Evolutionary conservation across 1,140 invertebrate genomes (phyloP).

Genomic region (Chironomus striatipennis): DNA sequence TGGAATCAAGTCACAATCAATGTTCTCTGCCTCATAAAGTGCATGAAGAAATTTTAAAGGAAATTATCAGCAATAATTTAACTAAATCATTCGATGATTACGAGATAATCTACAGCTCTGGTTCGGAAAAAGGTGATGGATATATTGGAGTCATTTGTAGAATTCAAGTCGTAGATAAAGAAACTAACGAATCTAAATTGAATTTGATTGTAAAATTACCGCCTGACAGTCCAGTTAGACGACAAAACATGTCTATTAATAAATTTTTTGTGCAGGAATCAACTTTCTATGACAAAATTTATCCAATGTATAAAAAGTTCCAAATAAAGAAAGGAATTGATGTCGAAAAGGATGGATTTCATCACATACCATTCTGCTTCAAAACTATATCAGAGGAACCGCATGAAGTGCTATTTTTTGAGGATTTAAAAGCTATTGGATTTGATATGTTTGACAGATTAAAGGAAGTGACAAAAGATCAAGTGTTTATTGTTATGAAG

Average conservation of each 20-base stretch:
- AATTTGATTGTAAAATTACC: slow-evolving; percentile 35
- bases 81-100: background rate
- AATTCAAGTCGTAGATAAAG: slow-evolving; percentile 26
- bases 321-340: slow-evolving; percentile 33
- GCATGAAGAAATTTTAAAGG: background rate
- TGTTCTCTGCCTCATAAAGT: background rate
- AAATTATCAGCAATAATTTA: background rate
- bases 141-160: slow-evolving; percentile 38
- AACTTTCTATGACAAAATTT: slow-evolving; percentile 34
- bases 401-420: slow-evolving; percentile 44
- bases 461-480: slow-evolving; percentile 38
- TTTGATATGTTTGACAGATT: slow-evolving; percentile 43
- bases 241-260: slow-evolving; percentile 35
- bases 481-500: slow-evolving; percentile 41
- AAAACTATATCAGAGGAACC: slow-evolving; percentile 33
- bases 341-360: slow-evolving; percentile 31
- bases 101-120: background rate
- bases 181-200: background rate
- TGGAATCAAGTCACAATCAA: too few species aligned
- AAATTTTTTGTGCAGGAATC: slow-evolving; percentile 36
- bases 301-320: slow-evolving; percentile 36
- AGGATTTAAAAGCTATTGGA: slow-evolving; percentile 43
- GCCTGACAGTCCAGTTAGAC: slow-evolving; percentile 31
- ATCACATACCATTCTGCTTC: slow-evolving; percentile 39
- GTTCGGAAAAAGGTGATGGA: slow-evolving; percentile 37